Evolutionary conservation across 2,888 invertebrate species (phyloP), one percentile per base, ranked within the genome.

Genomic region (Latrodectus hesperus): DNA sequence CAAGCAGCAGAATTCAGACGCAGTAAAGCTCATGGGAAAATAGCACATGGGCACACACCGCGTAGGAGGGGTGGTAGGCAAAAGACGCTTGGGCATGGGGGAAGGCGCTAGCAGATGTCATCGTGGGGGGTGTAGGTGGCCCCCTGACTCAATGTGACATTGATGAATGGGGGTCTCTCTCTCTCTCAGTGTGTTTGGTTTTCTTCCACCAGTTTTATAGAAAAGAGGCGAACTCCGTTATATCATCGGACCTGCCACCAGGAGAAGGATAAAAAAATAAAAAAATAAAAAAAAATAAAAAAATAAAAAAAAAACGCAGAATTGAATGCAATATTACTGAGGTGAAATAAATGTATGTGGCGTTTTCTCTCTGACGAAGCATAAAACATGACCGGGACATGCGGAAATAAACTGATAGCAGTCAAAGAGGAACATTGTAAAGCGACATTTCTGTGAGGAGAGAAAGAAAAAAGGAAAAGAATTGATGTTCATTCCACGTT

Each of bases 61-160:
- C 49, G 65, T 65, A 68, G 73, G 74, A 64, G 80, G 68, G 73
- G 16, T 60, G 71, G 71, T 16, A 51, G 16, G 51, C 12, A 60
- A 60, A 72, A 38, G 16, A 17, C 71, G 71, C 71, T 60, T 60
- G 60, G 60, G n/a, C 60, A 60, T 6, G 78, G 78, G 55, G 55
- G 49, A 17, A 72, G 78, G 77, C 22, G 53, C 26, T 60, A 74
- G 78, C 87, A 88, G 87, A 88, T 88, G 87, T 88, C 87, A 88
- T 83, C 83, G 87, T 74, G 83, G 77, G 88, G 88, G 84, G 84
- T 70, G 77, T 67, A 74, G 72, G 77, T 67, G 73, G 72, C 72
- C 72, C 76, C 81, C 86, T 77, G 82, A 84, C 83, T 84, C 88
- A 88, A 84, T 84, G 84, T 84, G 88, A 88, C 88, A 81, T 67